phyloP scores from a whole-genome alignment of 2,113 vertebrate species.

The Catagonus wagneri region DNA sequence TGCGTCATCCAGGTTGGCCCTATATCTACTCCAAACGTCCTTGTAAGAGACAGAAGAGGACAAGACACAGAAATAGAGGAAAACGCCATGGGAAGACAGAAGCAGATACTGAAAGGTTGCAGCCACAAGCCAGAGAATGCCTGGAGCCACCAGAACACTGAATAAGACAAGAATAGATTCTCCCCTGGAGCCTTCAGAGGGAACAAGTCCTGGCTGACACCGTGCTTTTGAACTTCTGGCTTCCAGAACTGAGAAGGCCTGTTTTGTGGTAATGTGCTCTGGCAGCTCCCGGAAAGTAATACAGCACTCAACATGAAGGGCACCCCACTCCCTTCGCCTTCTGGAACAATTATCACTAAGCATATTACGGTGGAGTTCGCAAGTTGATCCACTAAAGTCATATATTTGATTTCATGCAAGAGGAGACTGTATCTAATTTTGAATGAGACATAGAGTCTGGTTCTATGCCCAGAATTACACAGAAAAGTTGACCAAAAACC shows the following conservation, averaged over 20 bases:
- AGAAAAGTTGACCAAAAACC: not conserved
- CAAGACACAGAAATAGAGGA: not conserved
- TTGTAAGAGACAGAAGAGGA: not conserved
- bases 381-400: not conserved
- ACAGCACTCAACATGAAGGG: not conserved
- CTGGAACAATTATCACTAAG: not conserved
- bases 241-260: not conserved
- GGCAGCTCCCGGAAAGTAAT: not conserved
- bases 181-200: not conserved
- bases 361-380: not conserved
- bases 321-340: not conserved
- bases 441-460: not conserved
- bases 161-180: not conserved
- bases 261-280: not conserved
- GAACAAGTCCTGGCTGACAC: not conserved
- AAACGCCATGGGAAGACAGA: not conserved
- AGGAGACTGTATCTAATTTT: slow-evolving; percentile 24
- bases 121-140: not conserved
- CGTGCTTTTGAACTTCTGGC: not conserved
- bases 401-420: slow-evolving; percentile 23
- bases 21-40: not conserved
- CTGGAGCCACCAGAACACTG: not conserved
- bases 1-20: not conserved
- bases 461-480: not conserved
- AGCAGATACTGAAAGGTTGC: not conserved